A percentile compares a stretch with the other conserved stretches of the same genome.
Conservation (phyloP, 23 tunicate species). For the Ascidia mentula region DNA sequence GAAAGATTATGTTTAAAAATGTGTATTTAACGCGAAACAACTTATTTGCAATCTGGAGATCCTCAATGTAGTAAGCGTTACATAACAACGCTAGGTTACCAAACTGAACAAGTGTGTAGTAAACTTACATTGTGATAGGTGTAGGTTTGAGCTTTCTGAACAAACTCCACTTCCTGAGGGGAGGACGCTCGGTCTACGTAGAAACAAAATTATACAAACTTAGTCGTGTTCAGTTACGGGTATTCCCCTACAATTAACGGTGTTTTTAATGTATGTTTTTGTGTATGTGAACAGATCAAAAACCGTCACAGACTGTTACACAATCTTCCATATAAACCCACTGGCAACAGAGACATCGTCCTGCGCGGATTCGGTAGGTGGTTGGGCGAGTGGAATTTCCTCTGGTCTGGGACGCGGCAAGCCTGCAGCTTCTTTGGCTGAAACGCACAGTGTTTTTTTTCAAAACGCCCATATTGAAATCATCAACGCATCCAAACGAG, state of each 20-base stretch:
- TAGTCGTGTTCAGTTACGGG: neutral
- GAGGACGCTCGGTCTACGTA: neutral
- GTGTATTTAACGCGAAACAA: too few relatives aligned
- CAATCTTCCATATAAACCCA: too few relatives aligned
- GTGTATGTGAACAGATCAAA: too few relatives aligned
- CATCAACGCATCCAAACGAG: too few relatives aligned
- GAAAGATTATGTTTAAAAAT: too few relatives aligned
- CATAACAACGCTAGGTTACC: too few relatives aligned
- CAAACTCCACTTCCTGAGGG: constrained; percentile 9
- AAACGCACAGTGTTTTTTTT: neutral
- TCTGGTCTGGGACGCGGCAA: constrained; percentile 79
- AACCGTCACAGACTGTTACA: too few relatives aligned
- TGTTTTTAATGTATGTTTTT: too few relatives aligned
- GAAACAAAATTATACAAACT: neutral
- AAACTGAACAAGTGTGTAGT: neutral
- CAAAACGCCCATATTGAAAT: too few relatives aligned
- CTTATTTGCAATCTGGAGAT: too few relatives aligned
- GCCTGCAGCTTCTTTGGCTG: constrained; percentile 77
- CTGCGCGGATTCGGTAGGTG: constrained; percentile 14
- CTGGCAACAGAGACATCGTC: constrained; percentile 56
- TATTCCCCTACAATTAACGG: too few relatives aligned
- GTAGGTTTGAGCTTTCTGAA: constrained; percentile 2
- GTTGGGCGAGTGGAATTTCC: constrained; percentile 57
- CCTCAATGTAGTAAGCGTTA: too few relatives aligned
- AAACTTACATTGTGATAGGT: neutral